Percentiles rank a stretch among this genome's conserved stretches.
Evolutionary conservation across 2,888 invertebrate genomes (phyloP).

Genomic region (Cosmorhoe ocellata): DNA sequence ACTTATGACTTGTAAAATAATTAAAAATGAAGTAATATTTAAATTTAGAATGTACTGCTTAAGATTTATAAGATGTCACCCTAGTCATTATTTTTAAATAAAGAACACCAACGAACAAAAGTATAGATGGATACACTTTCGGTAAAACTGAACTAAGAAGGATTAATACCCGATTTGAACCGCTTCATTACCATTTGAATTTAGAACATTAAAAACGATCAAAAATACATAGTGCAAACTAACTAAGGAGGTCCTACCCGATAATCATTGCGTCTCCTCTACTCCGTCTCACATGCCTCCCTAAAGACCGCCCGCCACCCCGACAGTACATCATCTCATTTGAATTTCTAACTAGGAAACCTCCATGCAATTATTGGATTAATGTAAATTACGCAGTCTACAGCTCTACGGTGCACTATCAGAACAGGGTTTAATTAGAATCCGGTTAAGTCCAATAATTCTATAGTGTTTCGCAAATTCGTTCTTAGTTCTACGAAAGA

Average conservation of each 20-base stretch:
- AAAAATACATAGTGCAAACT: not conserved
- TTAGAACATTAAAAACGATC: not conserved
- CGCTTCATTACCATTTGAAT: no score
- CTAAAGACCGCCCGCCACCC: slow-evolving; percentile 63
- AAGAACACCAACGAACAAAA: no score
- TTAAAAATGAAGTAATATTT: no score
- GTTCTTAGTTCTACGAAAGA: slow-evolving; percentile 49
- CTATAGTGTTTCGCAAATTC: slow-evolving; percentile 57
- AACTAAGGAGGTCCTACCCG: slow-evolving; percentile 25
- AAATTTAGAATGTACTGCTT: no score
- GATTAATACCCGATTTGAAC: no score
- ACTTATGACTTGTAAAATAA: no score
- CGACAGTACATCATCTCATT: slow-evolving; percentile 90
- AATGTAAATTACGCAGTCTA: slow-evolving; percentile 95
- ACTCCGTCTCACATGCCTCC: slow-evolving; percentile 60
- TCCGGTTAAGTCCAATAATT: slow-evolving; percentile 79
- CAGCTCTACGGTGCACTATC: slow-evolving; percentile 82
- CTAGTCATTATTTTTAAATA: no score
- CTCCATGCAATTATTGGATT: slow-evolving; percentile 97
- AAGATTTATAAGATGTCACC: no score
- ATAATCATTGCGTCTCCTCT: slow-evolving; percentile 52
- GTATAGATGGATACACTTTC: no score
- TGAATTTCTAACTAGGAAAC: slow-evolving; percentile 96
- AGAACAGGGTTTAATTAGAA: slow-evolving; percentile 81
- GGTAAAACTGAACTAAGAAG: no score